Base-by-base conservation (phyloP, 2,113 vertebrate species). In the Scortum barcoo region DNA sequence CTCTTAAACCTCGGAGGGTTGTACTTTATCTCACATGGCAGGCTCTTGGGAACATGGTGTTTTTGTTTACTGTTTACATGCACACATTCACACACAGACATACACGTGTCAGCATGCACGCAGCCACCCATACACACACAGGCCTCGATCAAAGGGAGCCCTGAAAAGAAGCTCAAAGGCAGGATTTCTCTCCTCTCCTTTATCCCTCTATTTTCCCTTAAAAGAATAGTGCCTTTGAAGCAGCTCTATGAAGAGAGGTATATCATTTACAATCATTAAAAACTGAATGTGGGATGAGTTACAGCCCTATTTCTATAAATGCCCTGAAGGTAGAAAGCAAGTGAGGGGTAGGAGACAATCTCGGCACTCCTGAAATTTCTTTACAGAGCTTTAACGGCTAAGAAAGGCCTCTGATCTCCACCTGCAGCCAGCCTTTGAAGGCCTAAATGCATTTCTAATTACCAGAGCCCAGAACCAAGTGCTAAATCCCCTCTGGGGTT, bases 101-200 rank as follows among this genome's bases (percentile, higher is more conserved):
- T 7, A 69, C 16, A 80, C 13, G 7, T 14, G 1, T 22, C 5
- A 3, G 7, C 73, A 61, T 40, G 33, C 63, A 62, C 28, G 36
- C 7, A 19, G 13, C 24, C 36, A 14, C 24, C 24, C 26, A 67
- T 12, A 60, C 54, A 33, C 24, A 19, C 36, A 58, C 44, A 53
- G 16, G 44, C 61, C 70, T 75, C 13, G 84, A 90, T 93, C 91
- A 94, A 93, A 94, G 91, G 22, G 5, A 85, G 48, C 19, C 65
- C 74, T 84, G 80, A 80, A 84, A 87, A 67, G 60, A 60, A 69
- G 82, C 89, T 92, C 68, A 88, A 68, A 86, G 61, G 78, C 50
- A 78, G 83, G 70, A 76, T 83, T 77, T 63, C 36, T 80, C 62
- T 63, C 28, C 56, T 20, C 36, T 60, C 66, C 10, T 74, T 73